These are phyloP conservation scores for Drosophila histrio DNA, from an alignment of 2,888 invertebrate genomes.

Conservation along the genomic window DNA sequence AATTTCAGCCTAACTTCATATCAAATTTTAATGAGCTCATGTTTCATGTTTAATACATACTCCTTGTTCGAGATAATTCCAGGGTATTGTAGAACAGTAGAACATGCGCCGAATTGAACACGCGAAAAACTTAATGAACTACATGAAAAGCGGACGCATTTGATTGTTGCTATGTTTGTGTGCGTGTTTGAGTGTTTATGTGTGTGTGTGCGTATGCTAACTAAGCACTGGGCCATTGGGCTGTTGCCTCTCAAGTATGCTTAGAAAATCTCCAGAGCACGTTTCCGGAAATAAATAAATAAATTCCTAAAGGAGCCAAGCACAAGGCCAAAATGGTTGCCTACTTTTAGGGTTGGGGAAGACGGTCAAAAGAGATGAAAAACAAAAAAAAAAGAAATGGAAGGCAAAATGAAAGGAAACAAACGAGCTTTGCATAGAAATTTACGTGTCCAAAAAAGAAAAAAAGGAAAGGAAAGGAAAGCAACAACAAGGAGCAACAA, in stretches of 20 bases:
- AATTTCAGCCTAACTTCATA: background rate
- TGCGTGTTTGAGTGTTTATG: conserved; percentile 8
- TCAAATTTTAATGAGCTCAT: background rate
- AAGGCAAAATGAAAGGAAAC: conserved; percentile 46
- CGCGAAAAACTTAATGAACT: conserved; percentile 76
- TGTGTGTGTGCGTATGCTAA: conserved; percentile 46
- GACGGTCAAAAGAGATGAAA: conserved; percentile 19
- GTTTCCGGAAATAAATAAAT: conserved; percentile 80
- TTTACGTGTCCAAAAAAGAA: conserved; percentile 50
- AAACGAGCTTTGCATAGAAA: conserved; percentile 64
- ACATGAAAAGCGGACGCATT: conserved; percentile 54
- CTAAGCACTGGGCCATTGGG: conserved; percentile 46
- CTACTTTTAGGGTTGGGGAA: conserved; percentile 17
- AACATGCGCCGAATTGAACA: conserved; percentile 17
- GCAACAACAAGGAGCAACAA: conserved; percentile 21
- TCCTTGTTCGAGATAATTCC: background rate
- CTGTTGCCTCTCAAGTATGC: conserved; percentile 45
- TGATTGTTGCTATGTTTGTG: conserved; percentile 48
- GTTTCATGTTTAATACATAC: background rate
- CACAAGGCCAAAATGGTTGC: conserved; percentile 27
- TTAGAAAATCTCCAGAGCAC: conserved; percentile 71
- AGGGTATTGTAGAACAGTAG: conserved; percentile 30
- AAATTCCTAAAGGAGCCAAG: conserved; percentile 58
- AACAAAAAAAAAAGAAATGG: conserved; percentile 3
- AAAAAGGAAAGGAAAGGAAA: background rate